Conservation (phyloP, 2,797 vertebrate genomes). For the Fratercula arctica region DNA sequence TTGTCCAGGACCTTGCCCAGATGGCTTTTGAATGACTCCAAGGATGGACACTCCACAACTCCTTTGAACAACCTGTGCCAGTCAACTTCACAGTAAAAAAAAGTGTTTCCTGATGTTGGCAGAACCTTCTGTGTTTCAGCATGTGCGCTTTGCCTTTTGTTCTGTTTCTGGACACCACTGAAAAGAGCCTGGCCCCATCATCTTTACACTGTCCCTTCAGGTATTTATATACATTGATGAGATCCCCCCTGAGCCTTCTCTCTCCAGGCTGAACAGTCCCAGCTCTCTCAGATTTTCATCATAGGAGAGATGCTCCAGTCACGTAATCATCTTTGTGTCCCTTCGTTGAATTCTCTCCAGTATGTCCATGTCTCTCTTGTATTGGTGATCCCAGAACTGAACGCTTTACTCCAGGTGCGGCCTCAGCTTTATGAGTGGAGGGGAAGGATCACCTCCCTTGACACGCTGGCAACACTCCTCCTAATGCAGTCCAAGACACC, state of each 20-base stretch:
- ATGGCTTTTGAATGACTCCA: not conserved
- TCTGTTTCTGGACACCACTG: not conserved
- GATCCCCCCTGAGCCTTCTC: not conserved
- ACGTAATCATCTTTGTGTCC: not conserved
- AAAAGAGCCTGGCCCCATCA: not conserved
- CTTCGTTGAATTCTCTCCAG: not conserved
- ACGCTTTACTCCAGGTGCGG: not conserved
- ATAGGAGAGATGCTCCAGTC: not conserved
- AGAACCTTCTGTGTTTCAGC: not conserved
- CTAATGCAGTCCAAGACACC: not conserved
- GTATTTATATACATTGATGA: accelerated
- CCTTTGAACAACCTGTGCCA: not conserved
- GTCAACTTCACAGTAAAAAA: not conserved
- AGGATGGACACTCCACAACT: not conserved
- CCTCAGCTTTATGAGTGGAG: not conserved
- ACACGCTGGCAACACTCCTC: not conserved
- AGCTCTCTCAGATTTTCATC: not conserved
- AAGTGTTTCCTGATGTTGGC: not conserved
- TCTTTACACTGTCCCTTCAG: not conserved
- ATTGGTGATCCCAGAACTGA: not conserved
- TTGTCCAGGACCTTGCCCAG: not conserved
- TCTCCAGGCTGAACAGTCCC: not conserved
- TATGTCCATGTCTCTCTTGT: not conserved
- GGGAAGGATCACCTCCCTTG: not conserved
- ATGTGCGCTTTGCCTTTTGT: not conserved